phyloP scores from a whole-genome alignment of 2,113 vertebrate genomes.

The Lepus timidus region DNA sequence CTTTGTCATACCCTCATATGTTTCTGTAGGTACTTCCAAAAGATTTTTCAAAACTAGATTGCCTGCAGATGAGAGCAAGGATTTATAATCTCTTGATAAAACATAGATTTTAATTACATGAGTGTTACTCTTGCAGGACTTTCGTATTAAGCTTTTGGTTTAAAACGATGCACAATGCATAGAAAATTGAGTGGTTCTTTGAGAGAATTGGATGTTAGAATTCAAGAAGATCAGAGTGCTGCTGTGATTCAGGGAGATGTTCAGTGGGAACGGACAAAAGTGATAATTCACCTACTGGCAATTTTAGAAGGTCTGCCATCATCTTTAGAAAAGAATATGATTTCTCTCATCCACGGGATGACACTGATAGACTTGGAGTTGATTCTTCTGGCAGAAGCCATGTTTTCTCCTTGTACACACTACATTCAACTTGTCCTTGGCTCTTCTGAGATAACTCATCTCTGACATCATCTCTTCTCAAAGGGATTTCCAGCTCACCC shows the following conservation, averaged over 20 bases:
- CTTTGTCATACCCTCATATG: background rate
- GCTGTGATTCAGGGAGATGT: background rate
- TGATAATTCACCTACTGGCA: background rate
- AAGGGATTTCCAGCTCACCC: background rate
- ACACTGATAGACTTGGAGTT: background rate
- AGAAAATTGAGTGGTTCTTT: background rate
- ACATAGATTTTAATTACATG: background rate
- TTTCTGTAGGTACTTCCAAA: constrained; percentile 13
- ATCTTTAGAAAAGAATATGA: background rate
- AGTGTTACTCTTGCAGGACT: background rate
- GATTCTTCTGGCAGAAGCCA: background rate
- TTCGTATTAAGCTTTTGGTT: background rate
- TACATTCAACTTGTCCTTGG: background rate
- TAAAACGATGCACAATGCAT: background rate
- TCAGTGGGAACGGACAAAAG: background rate
- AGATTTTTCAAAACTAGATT: background rate
- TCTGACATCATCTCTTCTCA: background rate
- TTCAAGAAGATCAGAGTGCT: background rate
- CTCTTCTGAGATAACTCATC: background rate
- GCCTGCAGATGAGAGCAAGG: background rate
- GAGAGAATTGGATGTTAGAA: background rate
- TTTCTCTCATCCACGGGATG: background rate
- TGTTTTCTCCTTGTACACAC: background rate
- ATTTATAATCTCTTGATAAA: constrained; percentile 14
- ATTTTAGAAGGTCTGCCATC: background rate